These are phyloP conservation scores for Tetrao urogallus DNA, from an alignment of 2,113 vertebrate species.

Conservation along the genomic window DNA sequence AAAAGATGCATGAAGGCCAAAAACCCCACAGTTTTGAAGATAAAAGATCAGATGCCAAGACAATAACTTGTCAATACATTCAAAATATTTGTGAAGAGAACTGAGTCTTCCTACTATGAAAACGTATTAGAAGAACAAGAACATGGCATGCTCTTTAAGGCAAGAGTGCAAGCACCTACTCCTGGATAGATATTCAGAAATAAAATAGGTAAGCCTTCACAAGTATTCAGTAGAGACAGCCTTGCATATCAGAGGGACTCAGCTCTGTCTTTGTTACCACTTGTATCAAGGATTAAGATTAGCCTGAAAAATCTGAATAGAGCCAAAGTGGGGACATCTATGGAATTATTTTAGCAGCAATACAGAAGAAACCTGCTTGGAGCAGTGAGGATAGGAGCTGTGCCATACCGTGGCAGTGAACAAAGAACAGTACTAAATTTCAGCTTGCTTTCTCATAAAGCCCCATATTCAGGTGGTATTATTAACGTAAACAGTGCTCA, in stretches of 20 bases:
- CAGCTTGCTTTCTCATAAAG: not conserved
- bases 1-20: not conserved
- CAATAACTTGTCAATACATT: constrained; percentile 7
- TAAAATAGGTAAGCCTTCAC: not conserved
- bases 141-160: not conserved
- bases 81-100: not conserved
- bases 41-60: constrained; percentile 8
- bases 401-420: not conserved
- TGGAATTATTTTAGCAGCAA: not conserved
- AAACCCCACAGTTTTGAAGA: constrained; percentile 10
- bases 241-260: not conserved
- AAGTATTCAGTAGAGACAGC: constrained; percentile 29
- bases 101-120: not conserved
- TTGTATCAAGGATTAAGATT: not conserved
- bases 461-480: not conserved
- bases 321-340: not conserved
- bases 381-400: not conserved
- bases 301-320: constrained; percentile 26
- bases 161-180: not conserved
- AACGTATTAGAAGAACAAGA: not conserved
- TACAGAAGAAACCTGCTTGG: not conserved
- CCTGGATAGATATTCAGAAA: constrained; percentile 22
- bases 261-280: not conserved
- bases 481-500: not conserved
- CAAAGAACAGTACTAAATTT: not conserved